Evolutionary conservation across 2,888 invertebrate species (phyloP).

Genomic region (Papilio protenor): DNA sequence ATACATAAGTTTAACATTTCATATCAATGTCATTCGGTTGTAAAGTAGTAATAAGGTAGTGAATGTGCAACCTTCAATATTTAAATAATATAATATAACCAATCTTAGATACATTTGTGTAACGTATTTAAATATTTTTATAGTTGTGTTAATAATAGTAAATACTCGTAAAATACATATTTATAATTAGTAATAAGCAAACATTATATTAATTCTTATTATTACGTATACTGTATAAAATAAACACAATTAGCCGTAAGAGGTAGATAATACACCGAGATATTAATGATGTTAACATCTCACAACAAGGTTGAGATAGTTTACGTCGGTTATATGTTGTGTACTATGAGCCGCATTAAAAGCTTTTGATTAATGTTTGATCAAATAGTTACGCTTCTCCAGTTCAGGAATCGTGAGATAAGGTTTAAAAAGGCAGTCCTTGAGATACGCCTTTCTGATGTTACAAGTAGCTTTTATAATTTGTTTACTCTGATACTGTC

Average conservation of each 20-base stretch:
- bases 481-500: background rate
- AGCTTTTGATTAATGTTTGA: constrained; percentile 14
- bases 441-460: too few relatives aligned
- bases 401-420: background rate
- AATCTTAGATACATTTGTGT: too few relatives aligned
- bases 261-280: background rate
- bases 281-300: background rate
- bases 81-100: too few relatives aligned
- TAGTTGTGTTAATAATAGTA: too few relatives aligned
- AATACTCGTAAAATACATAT: background rate
- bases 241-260: constrained; percentile 10
- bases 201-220: background rate
- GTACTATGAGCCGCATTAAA: constrained; percentile 5
- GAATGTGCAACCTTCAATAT: too few relatives aligned
- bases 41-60: too few relatives aligned
- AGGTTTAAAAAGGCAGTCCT: background rate
- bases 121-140: too few relatives aligned
- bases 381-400: background rate
- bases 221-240: background rate
- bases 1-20: too few relatives aligned
- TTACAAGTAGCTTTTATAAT: background rate
- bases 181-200: background rate
- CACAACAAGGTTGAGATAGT: background rate
- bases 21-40: too few relatives aligned
- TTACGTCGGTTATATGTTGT: background rate